Base-by-base conservation (phyloP, 2,888 invertebrate species). In the Lasioglossum lativentre region DNA sequence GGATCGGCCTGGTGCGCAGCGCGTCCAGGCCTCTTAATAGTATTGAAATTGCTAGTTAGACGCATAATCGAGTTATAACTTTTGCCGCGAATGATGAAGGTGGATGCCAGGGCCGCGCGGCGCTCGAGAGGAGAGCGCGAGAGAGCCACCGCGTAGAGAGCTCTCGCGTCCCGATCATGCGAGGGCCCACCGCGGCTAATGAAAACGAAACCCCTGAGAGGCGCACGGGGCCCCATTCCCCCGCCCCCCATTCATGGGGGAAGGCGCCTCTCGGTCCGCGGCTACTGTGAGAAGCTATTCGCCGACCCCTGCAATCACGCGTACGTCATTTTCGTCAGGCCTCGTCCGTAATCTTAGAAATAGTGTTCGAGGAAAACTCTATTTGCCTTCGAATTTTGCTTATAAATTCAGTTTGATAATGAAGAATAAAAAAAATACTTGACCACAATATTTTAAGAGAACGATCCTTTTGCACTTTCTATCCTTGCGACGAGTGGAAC, bases 11-110 rank as follows among this genome's bases (percentile, higher is more conserved):
- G 34, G 38, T 23, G 70, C n/a, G 38, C 40, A 12, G 5, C 23
- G 42, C 90, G 87, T 89, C 89, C 84, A 87, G 77, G 72, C 70
- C 88, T 93, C 93, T 93, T 94, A 94, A 94, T 94, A 93, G 93
- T 94, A 94, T 94, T 92, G 93, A 94, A 94, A 94, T 94, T 94
- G 92, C 94, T 93, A 92, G 94, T 94, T 94, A 93, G 92, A 92
- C 90, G 93, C 91, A 92, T 94, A 94, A 94, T 94, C 94, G 94
- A 94, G 93, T 94, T 94, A 94, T 91, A 94, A 94, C 90, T 94
- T 94, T 94, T 94, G 92, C 93, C 89, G 90, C 83, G 90, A 91
- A 92, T 91, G 91, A 93, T 91, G 91, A 91, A 89, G 92, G 87
- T 88, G 88, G 87, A 92, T 91, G 80, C 86, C 85, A 80, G 56